Evolutionary conservation across 2,113 vertebrate species (phyloP), one percentile per base, ranked within the genome.

Genomic region (Channa maculata): DNA sequence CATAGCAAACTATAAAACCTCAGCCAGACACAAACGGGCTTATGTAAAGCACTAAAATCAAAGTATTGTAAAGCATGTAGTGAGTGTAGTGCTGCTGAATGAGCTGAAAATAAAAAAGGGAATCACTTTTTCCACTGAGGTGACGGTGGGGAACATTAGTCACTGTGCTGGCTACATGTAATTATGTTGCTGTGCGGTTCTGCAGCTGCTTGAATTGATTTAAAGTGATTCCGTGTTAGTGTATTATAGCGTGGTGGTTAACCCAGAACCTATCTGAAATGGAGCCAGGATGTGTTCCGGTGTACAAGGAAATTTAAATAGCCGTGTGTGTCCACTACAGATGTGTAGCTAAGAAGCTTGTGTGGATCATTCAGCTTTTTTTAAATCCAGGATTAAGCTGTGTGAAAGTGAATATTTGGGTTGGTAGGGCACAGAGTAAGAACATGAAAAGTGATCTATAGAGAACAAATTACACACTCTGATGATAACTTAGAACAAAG

Each of bases 121-220:
- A 61, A 38, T 10, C 24, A 14, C 7, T 8, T 39, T 49, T 12
- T 54, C 6, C 13, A 14, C 43, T 0, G 59, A 58, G 60, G 50
- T 41, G 49, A 6, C 6, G 24, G 51, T 50, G 65, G 71, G 11
- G 34, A 15, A 55, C 34, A 65, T 52, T 11, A 36, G 63, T 66
- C 65, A 34, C 68, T 0, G 59, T 24, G 10, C 59, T 38, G 46
- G 24, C 0, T 61, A 10, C 11, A 57, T 66, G 68, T 66, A 65
- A 83, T 67, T 58, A 10, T 24, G 41, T 12, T 14, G 57, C 51
- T 33, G 68, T 8, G 38, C 5, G 6, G 7, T 37, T 45, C 39
- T 12, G 49, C 15, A 2, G 65, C 71, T 8, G 79, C 38, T 34
- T 50, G 71, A 57, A 9, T 83, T 75, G 64, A 50, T 71, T 70